Evolutionary conservation across 2,113 vertebrate species (phyloP), one percentile per base, ranked within the genome.

Genomic region (Neodontobutis hainanensis): DNA sequence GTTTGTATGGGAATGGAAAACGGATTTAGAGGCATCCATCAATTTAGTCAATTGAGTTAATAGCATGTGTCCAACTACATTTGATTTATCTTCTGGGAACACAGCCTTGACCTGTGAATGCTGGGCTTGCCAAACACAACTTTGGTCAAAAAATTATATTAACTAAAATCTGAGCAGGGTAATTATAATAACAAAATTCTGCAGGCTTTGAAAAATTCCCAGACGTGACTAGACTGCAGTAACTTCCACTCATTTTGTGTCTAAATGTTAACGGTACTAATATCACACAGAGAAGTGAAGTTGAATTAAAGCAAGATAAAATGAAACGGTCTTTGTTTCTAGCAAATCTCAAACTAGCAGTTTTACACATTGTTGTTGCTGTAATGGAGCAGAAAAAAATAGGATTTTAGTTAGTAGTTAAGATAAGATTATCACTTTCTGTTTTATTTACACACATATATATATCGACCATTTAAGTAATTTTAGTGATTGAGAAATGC

Each of bases 1-100:
- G 52, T 38, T 53, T 55, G 34, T 55, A 55, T 55, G 52, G 52
- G 52, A 55, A 55, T 55, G 52, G 52, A 38, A 55, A 55, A 55
- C 52, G 36, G 52, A 55, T 55, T 55, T 55, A 36, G 52, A 36
- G 32, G 52, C 52, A 55, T 55, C 52, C 34, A 55, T 55, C 52
- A 36, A 34, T 38, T 55, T 36, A 55, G 32, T 36, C 52, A 36
- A 36, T 55, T 55, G 35, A 32, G 19, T 27, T 27, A 27, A 36
- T 55, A 55, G 52, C 52, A 55, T 55, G 52, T 36, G 52, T 55
- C 34, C 32, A 36, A 55, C 32, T 12, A 36, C 35, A 34, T 55
- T 55, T 55, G 52, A 55, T 55, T 55, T 38, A 55, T 55, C 52
- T 38, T 34, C 32, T 55, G 52, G 52, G 52, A 55, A 36, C 52